phyloP scores from a whole-genome alignment of 2,888 invertebrate genomes.

The Phasia obesa region DNA sequence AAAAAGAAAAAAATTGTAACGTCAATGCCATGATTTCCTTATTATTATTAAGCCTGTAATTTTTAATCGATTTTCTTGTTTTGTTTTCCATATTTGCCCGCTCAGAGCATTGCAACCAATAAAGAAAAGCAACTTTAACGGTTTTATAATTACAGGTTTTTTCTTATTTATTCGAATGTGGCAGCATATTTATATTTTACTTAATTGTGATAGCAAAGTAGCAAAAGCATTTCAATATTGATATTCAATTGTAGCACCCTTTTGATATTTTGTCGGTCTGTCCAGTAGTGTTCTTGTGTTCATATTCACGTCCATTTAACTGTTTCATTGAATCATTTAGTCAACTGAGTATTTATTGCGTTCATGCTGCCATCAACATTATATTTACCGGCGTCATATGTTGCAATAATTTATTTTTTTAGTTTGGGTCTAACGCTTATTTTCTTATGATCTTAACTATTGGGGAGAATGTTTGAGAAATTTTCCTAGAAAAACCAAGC shows the following conservation, averaged over 20 bases:
- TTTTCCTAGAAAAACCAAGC: no score
- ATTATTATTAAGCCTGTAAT: constrained; percentile 49
- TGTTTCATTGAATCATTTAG: neutral
- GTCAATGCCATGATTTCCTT: constrained; percentile 49
- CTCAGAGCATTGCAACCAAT: constrained; percentile 27
- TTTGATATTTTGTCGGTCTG: neutral
- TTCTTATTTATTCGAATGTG: constrained; percentile 3
- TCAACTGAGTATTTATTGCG: constrained; percentile 9
- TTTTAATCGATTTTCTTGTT: constrained; percentile 60
- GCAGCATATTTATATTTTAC: constrained; percentile 9
- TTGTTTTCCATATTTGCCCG: neutral
- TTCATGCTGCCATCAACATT: constrained; percentile 64
- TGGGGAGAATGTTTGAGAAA: no score
- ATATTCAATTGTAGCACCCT: constrained; percentile 30
- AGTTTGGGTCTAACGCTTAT: constrained; percentile 16
- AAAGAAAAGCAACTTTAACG: constrained; percentile 49
- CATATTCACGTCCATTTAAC: neutral
- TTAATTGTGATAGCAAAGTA: no score
- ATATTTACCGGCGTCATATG: constrained; percentile 64
- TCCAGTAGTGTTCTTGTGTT: neutral
- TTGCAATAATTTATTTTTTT: constrained; percentile 37
- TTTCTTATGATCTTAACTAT: constrained; percentile 13
- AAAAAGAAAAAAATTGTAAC: neutral
- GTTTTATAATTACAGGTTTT: constrained; percentile 61
- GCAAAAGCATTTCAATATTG: no score